These are phyloP conservation scores for Microctonus brassicae DNA, from an alignment of 2,888 invertebrate genomes.

Conservation along the genomic window DNA sequence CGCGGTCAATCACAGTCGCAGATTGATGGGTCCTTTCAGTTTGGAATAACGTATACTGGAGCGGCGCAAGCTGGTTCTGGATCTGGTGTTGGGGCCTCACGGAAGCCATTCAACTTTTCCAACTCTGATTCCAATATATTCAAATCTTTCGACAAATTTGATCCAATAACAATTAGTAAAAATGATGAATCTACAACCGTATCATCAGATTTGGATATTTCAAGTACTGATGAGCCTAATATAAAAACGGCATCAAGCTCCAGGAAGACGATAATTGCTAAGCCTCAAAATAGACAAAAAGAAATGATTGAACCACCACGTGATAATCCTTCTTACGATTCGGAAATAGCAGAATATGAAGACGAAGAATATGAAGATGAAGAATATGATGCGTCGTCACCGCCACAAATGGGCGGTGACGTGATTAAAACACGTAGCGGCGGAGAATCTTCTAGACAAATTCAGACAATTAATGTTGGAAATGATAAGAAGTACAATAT, in stretches of 20 bases:
- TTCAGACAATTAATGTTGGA: conserved; percentile 77
- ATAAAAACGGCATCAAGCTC: conserved; percentile 52
- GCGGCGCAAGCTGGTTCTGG: conserved; percentile 88
- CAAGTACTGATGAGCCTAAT: conserved; percentile 1
- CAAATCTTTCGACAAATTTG: conserved; percentile 55
- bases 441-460: conserved; percentile 67
- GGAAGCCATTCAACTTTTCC: conserved; percentile 63
- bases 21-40: conserved; percentile 84
- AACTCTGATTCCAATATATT: conserved; percentile 56
- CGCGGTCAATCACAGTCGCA: conserved; percentile 87
- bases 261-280: conserved; percentile 43
- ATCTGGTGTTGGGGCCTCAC: conserved; percentile 63
- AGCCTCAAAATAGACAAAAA: conserved; percentile 29
- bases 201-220: background rate
- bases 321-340: conserved; percentile 34
- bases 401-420: conserved; percentile 28
- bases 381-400: conserved; percentile 53
- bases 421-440: conserved; percentile 43
- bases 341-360: conserved; percentile 38
- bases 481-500: conserved; percentile 74
- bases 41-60: conserved; percentile 82
- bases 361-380: conserved; percentile 72
- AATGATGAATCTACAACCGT: background rate
- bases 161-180: conserved; percentile 23
- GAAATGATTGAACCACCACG: conserved; percentile 23